Base-by-base conservation (phyloP, 2,113 vertebrate genomes). In the Gulo gulo region DNA sequence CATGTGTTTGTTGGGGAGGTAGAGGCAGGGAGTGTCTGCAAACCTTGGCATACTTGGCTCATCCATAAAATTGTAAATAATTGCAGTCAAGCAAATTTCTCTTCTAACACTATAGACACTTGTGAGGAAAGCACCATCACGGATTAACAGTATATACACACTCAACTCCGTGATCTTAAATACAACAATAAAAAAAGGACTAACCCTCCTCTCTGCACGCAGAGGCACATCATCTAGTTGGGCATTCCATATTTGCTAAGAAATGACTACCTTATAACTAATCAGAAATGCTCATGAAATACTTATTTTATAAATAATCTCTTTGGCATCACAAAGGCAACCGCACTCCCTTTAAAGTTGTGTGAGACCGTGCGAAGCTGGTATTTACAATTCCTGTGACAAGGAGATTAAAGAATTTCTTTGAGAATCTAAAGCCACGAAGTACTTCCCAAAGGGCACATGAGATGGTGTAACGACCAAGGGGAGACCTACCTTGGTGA, bases 381-480 rank as follows among this genome's bases (percentile, higher is more conserved):
- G 45, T 3, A 59, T 83, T 39, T 76, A 45, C 78, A 87, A 83
- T 50, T 85, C 61, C n/a, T 61, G 15, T 29, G 74, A 81, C n/a
- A 50, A 65, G 15, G 42, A 91, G 15, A 39, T 31, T 47, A 78
- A 39, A 95, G 69, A 6, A 23, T 73, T 79, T 69, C 15, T 18
- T 39, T 4, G 3, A 71, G 15, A 78, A 36, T 20, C 47, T 42
- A 78, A 88, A 80, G 16, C 24, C 87, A 76, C 16, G 76, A 88
- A 57, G 18, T 21, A 23, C 57, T 59, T 88, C 36, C 26, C 76
- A 50, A 42, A 63, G 16, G 69, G 21, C 79, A 57, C 7, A 14
- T 12, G 21, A 21, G 13, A n/a, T 2, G 9, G 47, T 12, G 0
- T 47, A 34, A 61, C 0, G 9, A 29, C 20, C 18, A 45, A 34